Base-by-base conservation (phyloP, 2,888 invertebrate genomes). In the Trichacis sp. region DNA sequence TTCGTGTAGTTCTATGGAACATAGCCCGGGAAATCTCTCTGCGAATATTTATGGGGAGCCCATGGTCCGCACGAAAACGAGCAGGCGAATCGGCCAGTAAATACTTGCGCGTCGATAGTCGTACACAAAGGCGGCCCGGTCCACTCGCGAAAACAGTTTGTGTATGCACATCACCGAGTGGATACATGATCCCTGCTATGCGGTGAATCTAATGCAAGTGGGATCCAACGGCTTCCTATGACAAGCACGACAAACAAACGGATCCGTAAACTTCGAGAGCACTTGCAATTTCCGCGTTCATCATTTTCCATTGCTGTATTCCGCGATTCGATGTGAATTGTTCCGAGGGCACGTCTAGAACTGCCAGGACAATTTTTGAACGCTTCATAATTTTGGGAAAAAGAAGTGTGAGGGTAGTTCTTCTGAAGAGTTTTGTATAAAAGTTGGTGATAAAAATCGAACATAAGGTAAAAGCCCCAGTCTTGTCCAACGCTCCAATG, bases 1-100 rank as follows among this genome's bases (percentile, higher is more conserved):
- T 46, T 33, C 40, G 18, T 46, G 43, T 20, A 46, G 38, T 45
- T 40, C 48, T 48, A 57, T 54, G 45, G 50, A 56, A 48, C 40
- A 48, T 24, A 18, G 38, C 46, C 54, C 18, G 45, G n/a, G 33
- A 33, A 53, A 53, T 54, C 54, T 53, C 60, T 38, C 38, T 30
- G 45, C 51, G 62, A 62, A 66, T 66, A 62, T 62, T 66, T 66
- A 62, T 66, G 57, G 62, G 58, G 46, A 29, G 30, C 20, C 49
- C 51, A 52, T 45, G 55, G 48, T 54, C 53, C 51, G 45, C 48
- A 46, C 50, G 54, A 54, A n/a, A 55, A 64, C 64, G 55, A 64
- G 51, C 53, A 18, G 20, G 1, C 48, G 40, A 38, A 12, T 40
- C 52, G 33, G 18, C 60, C 42, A 17, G 56, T 43, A 57, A 57